Conservation (phyloP, 2,888 invertebrate species). For the Leptogaster cylindrica region DNA sequence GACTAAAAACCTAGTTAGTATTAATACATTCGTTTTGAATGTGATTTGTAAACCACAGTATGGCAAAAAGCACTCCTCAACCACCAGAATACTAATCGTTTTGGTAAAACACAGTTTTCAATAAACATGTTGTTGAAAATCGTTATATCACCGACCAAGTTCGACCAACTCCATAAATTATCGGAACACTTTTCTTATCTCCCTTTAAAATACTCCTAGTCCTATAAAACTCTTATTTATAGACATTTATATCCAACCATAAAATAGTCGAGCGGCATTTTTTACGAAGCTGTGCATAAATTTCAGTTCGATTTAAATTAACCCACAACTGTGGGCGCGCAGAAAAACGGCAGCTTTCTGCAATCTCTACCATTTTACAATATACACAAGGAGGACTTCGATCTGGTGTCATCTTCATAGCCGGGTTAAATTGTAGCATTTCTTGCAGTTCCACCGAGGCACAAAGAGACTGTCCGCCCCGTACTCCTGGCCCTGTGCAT, state of each 20-base stretch:
- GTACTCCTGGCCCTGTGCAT: too few species aligned
- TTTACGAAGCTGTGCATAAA: slow-evolving; percentile 47
- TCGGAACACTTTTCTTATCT: slow-evolving; percentile 46
- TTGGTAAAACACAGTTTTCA: too few species aligned
- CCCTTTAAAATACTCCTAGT: slow-evolving; percentile 44
- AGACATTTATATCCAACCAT: slow-evolving; percentile 48
- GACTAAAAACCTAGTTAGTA: too few species aligned
- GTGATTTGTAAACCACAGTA: too few species aligned
- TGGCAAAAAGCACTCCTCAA: too few species aligned
- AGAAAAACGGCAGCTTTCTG: background rate
- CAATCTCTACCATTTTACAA: too few species aligned
- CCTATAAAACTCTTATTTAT: slow-evolving; percentile 47
- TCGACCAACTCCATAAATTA: slow-evolving; percentile 46
- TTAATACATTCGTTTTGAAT: too few species aligned
- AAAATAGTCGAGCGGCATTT: slow-evolving; percentile 46
- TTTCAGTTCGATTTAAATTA: slow-evolving; percentile 48
- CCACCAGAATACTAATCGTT: too few species aligned
- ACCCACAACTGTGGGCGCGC: slow-evolving; percentile 3
- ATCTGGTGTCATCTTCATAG: slow-evolving; percentile 6
- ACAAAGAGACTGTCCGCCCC: too few species aligned
- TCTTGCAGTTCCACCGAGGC: slow-evolving; percentile 20
- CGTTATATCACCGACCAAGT: too few species aligned
- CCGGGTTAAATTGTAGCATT: slow-evolving; percentile 15
- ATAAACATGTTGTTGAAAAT: too few species aligned
- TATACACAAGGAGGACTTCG: background rate